Percentiles rank a stretch among this genome's conserved stretches.
Evolutionary conservation across 2,888 invertebrate species (phyloP).

Genomic region (Smittia aterrima): DNA sequence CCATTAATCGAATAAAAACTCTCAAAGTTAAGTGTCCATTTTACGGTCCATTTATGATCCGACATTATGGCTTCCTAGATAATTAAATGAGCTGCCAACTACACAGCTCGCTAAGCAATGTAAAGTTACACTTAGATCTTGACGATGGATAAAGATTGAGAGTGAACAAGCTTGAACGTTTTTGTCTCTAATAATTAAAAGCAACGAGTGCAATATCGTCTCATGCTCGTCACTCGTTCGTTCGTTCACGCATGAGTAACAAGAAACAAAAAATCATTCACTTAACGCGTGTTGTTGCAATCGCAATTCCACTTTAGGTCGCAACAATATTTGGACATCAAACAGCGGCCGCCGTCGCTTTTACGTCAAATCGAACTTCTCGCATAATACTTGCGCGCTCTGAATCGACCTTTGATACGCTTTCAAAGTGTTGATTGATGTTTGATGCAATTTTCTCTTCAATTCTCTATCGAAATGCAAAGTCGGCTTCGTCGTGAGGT

Average conservation of each 20-base stretch:
- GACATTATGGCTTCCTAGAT: slow-evolving; percentile 31
- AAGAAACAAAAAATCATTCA: not conserved
- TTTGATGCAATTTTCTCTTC: slow-evolving; percentile 15
- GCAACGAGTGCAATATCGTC: not conserved
- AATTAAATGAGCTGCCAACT: slow-evolving; percentile 7
- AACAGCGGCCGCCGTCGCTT: slow-evolving; percentile 28
- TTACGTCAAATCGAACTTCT: slow-evolving; percentile 25
- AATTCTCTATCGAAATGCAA: not conserved
- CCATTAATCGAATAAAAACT: not conserved
- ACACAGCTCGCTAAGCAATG: not conserved
- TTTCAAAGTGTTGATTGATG: not conserved
- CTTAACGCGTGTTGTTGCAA: slow-evolving; percentile 10
- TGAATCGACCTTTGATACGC: slow-evolving; percentile 15
- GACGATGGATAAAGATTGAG: slow-evolving; percentile 2
- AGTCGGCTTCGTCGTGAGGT: not conserved
- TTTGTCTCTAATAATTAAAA: not conserved
- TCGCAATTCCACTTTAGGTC: slow-evolving; percentile 16
- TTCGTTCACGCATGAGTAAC: not conserved
- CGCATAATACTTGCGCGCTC: not conserved
- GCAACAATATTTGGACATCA: slow-evolving; percentile 25
- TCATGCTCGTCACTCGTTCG: too few relatives aligned
- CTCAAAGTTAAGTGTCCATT: slow-evolving; percentile 27
- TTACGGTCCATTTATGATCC: slow-evolving; percentile 28
- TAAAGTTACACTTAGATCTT: not conserved
- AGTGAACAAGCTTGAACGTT: not conserved